A percentile compares a stretch with the other conserved stretches of the same genome.
phyloP scores from a whole-genome alignment of 1,140 invertebrate genomes.

The Cataglyphis hispanica region DNA sequence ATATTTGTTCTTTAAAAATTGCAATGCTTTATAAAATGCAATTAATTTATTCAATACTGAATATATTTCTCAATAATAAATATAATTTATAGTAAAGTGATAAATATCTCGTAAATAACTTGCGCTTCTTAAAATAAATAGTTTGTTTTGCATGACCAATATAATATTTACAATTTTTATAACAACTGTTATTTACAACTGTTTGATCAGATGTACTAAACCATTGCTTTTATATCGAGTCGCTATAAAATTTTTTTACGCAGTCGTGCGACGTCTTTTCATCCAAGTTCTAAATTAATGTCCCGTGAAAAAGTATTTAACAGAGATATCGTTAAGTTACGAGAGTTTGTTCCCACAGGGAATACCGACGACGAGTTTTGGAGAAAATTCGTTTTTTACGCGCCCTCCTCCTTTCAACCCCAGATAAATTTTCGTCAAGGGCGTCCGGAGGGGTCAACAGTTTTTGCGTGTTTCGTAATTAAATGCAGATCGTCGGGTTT shows the following conservation, averaged over 20 bases:
- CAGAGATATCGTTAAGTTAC: conserved; percentile 62
- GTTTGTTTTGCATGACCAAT: neutral
- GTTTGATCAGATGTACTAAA: conserved; percentile 20
- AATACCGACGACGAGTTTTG: conserved; percentile 44
- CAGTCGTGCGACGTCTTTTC: neutral
- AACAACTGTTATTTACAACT: neutral
- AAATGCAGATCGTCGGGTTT: conserved; percentile 61
- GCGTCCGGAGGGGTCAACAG: conserved; percentile 57
- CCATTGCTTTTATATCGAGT: neutral
- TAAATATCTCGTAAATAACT: neutral
- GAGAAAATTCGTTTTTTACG: conserved; percentile 62
- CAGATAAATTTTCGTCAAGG: conserved; percentile 68
- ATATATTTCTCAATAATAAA: neutral
- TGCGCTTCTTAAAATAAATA: neutral
- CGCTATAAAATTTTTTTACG: conserved; percentile 27
- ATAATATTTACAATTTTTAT: neutral
- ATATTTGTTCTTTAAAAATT: neutral
- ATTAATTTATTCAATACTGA: conserved; percentile 1
- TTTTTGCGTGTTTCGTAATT: conserved; percentile 66
- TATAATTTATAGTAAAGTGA: neutral
- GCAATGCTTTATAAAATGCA: neutral
- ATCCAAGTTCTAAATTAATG: conserved; percentile 47
- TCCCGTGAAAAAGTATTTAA: conserved; percentile 69
- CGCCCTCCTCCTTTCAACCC: conserved; percentile 64
- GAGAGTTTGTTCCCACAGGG: conserved; percentile 55